These are phyloP conservation scores for Dermolepida albohirtum DNA, from an alignment of 2,888 invertebrate species.

Conservation along the genomic window DNA sequence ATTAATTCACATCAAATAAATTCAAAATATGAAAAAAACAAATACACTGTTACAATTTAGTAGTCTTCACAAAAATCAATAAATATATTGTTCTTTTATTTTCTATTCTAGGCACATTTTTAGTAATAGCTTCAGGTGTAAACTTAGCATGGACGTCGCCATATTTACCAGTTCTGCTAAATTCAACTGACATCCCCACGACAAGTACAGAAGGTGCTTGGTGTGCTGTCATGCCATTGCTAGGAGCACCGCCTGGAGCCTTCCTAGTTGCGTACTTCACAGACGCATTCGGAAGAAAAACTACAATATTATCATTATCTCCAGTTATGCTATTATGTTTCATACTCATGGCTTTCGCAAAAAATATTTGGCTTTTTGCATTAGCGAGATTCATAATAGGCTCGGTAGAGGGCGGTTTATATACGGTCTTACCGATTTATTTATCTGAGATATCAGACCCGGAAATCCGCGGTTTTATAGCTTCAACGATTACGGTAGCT, in stretches of 20 bases:
- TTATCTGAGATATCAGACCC: conserved; percentile 72
- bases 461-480: conserved; percentile 70
- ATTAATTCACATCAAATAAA: too few relatives aligned
- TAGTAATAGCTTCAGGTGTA: conserved; percentile 57
- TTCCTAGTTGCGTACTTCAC: conserved; percentile 73
- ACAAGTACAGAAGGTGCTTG: conserved; percentile 69
- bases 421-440: conserved; percentile 68
- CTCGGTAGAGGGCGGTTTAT: conserved; percentile 66
- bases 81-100: too few relatives aligned
- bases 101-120: conserved; percentile 55
- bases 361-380: conserved; percentile 70
- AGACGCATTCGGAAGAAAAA: conserved; percentile 74
- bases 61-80: too few relatives aligned
- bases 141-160: conserved; percentile 72
- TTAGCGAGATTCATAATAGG: conserved; percentile 65
- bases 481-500: conserved; percentile 71
- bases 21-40: too few relatives aligned
- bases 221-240: conserved; percentile 74
- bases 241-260: conserved; percentile 74
- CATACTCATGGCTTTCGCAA: conserved; percentile 71
- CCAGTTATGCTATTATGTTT: conserved; percentile 70
- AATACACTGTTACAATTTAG: too few relatives aligned
- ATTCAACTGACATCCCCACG: conserved; percentile 67
- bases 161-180: conserved; percentile 67
- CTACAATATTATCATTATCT: conserved; percentile 55